Percentiles rank a stretch among this genome's conserved stretches.
phyloP scores from a whole-genome alignment of 2,113 vertebrate species.

The Narcine bancroftii region DNA sequence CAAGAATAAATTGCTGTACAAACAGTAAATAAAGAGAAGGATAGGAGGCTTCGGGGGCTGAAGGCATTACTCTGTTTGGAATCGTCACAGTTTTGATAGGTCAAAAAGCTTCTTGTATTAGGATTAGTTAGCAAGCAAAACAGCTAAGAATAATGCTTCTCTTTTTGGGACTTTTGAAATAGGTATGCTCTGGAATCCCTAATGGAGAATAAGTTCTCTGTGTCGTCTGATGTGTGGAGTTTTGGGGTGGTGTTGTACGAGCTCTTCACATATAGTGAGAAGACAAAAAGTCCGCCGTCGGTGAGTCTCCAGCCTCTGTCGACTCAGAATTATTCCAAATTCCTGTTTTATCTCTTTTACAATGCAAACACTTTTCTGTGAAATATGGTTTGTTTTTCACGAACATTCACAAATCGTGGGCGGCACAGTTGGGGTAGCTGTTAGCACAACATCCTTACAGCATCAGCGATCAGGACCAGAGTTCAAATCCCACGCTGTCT shows the following conservation, averaged over 20 bases:
- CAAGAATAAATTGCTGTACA: no score
- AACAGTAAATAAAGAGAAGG: no score
- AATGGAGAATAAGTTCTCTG: constrained; percentile 93
- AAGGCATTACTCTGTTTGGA: no score
- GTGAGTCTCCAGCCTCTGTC: constrained; percentile 52
- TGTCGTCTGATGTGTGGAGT: constrained; percentile 93
- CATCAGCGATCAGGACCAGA: no score
- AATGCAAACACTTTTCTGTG: not conserved
- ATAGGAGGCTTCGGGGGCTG: no score
- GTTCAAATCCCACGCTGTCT: no score
- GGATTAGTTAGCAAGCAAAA: not conserved
- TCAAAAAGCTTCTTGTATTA: no score
- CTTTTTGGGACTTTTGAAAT: constrained; percentile 36
- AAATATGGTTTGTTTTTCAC: not conserved
- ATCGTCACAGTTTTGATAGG: no score
- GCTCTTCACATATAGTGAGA: constrained; percentile 91
- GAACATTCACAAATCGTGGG: no score
- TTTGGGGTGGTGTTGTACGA: constrained; percentile 95
- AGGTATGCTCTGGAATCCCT: constrained; percentile 98
- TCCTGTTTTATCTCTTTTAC: not conserved
- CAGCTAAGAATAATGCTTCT: not conserved
- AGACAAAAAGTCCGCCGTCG: constrained; percentile 85
- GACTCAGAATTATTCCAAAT: not conserved
- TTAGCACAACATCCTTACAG: no score
- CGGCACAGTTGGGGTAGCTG: no score